These are phyloP conservation scores for Apoda limacodes DNA, from an alignment of 2,888 invertebrate species.

Conservation along the genomic window DNA sequence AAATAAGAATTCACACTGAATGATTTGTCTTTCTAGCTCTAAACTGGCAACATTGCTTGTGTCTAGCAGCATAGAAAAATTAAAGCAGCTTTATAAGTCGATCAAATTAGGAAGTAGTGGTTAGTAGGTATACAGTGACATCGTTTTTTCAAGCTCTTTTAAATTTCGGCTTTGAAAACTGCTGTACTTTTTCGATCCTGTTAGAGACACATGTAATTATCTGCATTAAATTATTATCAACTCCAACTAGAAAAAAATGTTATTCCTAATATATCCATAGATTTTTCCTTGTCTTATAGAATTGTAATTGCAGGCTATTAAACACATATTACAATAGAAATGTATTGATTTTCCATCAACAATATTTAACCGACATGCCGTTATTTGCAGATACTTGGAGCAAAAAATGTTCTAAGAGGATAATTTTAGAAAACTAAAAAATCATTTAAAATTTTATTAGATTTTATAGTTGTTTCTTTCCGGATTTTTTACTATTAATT, in stretches of 20 bases:
- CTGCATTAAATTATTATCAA: no score
- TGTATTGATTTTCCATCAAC: constrained; percentile 63
- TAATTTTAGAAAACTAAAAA: no score
- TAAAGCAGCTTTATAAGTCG: no score
- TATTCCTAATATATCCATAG: no score
- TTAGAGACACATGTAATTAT: no score
- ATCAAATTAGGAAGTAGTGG: no score
- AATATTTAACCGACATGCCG: constrained; percentile 63
- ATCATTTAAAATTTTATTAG: no score
- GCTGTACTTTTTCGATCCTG: no score
- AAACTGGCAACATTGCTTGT: constrained; percentile 50
- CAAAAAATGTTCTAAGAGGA: constrained; percentile 36
- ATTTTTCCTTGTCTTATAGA: constrained; percentile 57
- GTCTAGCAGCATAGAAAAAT: no score
- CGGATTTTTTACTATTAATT: constrained; percentile 60
- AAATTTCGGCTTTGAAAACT: no score
- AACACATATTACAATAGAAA: constrained; percentile 67
- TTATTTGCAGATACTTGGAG: constrained; percentile 64
- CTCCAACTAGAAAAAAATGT: no score
- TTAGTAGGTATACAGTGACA: constrained; percentile 61
- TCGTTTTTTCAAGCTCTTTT: constrained; percentile 63
- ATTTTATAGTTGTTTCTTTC: constrained; percentile 32
- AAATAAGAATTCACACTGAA: no score
- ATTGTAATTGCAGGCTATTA: constrained; percentile 59
- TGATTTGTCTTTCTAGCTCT: constrained; percentile 35